These are phyloP conservation scores for Listrodromus nycthemerus DNA, from an alignment of 2,888 invertebrate genomes.

Conservation along the genomic window DNA sequence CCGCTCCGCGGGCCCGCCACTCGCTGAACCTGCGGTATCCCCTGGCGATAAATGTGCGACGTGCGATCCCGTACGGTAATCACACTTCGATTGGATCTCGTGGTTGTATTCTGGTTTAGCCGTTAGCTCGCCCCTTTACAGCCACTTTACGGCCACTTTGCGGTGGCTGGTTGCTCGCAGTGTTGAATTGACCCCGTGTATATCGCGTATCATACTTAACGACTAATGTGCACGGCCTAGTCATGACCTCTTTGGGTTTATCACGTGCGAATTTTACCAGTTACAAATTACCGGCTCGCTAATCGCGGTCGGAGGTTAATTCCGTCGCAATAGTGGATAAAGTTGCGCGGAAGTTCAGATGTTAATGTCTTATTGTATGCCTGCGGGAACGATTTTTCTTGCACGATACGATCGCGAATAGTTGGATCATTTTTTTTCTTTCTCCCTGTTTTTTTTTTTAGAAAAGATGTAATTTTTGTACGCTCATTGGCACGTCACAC, in stretches of 20 bases:
- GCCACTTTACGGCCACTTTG: conserved; percentile 1
- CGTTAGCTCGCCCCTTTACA: conserved; percentile 65
- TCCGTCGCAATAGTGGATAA: conserved; percentile 12
- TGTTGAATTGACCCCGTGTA: conserved; percentile 15
- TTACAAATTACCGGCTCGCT: conserved; percentile 58
- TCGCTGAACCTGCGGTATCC: conserved; percentile 25
- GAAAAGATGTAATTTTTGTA: conserved; percentile 43
- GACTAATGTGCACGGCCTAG: conserved; percentile 18
- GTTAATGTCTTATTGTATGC: not conserved
- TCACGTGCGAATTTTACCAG: conserved; percentile 31
- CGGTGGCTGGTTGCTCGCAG: conserved; percentile 16
- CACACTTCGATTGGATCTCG: conserved; percentile 69
- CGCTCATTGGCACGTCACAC: conserved; percentile 40
- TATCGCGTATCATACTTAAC: conserved; percentile 30
- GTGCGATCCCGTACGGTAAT: conserved; percentile 64
- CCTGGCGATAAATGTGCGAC: conserved; percentile 64
- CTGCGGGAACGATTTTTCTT: not conserved
- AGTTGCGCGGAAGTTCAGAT: not conserved
- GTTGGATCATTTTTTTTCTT: conserved; percentile 3
- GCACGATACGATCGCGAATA: not conserved
- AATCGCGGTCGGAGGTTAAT: conserved; percentile 43
- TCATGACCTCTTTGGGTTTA: not conserved
- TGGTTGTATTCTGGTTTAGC: conserved; percentile 71
- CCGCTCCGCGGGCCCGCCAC: conserved; percentile 25
- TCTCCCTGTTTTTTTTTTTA: conserved; percentile 4